Conservation (phyloP, 2,797 vertebrate genomes). For the Miichthys miiuy region DNA sequence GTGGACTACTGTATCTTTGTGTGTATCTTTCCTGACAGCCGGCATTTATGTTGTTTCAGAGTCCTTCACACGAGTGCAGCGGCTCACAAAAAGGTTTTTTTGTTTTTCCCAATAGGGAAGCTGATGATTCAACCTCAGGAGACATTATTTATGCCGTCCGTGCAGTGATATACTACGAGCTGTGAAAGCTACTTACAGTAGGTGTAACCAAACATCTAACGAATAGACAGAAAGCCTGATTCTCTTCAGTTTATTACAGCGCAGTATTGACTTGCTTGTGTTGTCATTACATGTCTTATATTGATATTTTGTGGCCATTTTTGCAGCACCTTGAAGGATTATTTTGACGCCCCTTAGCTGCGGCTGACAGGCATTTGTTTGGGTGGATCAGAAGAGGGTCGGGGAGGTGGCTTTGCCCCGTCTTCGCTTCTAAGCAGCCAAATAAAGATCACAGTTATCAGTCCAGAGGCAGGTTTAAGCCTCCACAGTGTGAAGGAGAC, state of each 20-base stretch:
- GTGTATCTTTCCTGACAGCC: not conserved
- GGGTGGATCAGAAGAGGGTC: not conserved
- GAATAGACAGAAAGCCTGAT: slow-evolving; percentile 10
- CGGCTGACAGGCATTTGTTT: slow-evolving; percentile 43
- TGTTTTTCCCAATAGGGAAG: slow-evolving; percentile 18
- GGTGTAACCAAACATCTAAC: slow-evolving; percentile 38
- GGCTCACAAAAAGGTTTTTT: not conserved
- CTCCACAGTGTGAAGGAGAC: slow-evolving; percentile 61
- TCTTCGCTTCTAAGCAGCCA: slow-evolving; percentile 56
- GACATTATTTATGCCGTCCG: slow-evolving; percentile 37
- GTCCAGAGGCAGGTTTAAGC: slow-evolving; percentile 68
- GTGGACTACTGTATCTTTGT: not conserved
- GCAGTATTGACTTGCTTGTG: slow-evolving; percentile 34
- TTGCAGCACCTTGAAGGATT: slow-evolving; percentile 34
- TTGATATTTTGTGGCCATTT: slow-evolving; percentile 50
- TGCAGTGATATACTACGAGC: slow-evolving; percentile 19
- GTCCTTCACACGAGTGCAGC: slow-evolving; percentile 4
- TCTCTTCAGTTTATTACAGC: slow-evolving; percentile 32
- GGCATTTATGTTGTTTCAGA: slow-evolving; percentile 13
- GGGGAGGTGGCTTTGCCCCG: slow-evolving; percentile 16
- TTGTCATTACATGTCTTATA: slow-evolving; percentile 45
- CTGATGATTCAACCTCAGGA: slow-evolving; percentile 31
- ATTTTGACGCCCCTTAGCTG: slow-evolving; percentile 34
- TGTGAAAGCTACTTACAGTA: slow-evolving; percentile 25
- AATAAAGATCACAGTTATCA: slow-evolving; percentile 75